Base-by-base conservation (phyloP, 2,888 invertebrate genomes). In the Drosophila sordidula region DNA sequence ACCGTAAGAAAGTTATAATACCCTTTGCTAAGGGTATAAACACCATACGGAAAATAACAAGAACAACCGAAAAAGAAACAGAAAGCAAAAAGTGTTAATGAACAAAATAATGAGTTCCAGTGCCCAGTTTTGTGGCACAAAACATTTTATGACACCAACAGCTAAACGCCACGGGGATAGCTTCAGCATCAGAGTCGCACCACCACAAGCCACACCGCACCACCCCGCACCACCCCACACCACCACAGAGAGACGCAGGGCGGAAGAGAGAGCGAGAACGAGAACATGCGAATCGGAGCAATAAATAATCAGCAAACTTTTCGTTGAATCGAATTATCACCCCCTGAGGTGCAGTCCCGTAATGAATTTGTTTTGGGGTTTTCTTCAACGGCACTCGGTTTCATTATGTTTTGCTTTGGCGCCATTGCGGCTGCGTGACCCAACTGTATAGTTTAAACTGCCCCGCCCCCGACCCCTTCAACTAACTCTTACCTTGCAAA, bases 351-450 rank as follows among this genome's bases (percentile, higher is more conserved):
- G 85, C 83, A 86, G 85, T 86, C 89, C 88, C 80, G 80, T 86
- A 86, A 86, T 86, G 89, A 89, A 86, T 86, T 86, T 86, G 85
- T 89, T 86, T 86, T 85, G 83, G 83, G 89, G 89, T 64, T 83
- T 77, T 79, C 74, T 76, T 76, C 57, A 45, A 56, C 73, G 69
- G 73, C 85, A 87, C 89, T 84, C 89, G 76, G 89, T 89, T 89
- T 84, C 75, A 87, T 84, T 89, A 89, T 47, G 67, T 64, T 87
- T 74, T 70, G 83, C 57, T 52, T 54, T 64, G 66, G 70, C 46
- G 67, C 63, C 61, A 71, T 16, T 79, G 89, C 87, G 87, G 71
- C 87, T 88, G 89, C 89, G 83, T 86, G 84, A 70, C 89, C 84
- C 76, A 59, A 49, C 76, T 56, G 4, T 12, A 4, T 12, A 44